Conservation (phyloP, 35 echinoderm and acorn worm species). For the Amphiura filiformis region DNA sequence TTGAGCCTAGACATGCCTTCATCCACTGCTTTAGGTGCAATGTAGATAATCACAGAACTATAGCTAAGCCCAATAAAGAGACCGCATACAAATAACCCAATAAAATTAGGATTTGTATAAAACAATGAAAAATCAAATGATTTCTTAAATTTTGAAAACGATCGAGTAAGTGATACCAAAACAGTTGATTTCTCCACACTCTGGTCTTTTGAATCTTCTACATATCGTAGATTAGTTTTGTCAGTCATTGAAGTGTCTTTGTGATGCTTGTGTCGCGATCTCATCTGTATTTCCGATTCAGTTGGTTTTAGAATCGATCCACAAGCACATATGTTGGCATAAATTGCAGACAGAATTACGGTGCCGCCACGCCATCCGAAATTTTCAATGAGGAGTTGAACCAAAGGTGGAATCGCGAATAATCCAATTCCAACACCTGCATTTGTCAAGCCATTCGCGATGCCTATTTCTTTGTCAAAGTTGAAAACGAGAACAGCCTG, state of each 20-base stretch:
- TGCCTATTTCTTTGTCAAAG: not conserved
- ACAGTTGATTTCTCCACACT: too few species aligned
- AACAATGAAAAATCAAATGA: not conserved
- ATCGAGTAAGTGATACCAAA: too few species aligned
- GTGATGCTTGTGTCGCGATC: not conserved
- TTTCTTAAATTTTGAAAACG: not conserved
- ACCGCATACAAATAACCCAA: not conserved
- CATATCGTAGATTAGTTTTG: too few species aligned
- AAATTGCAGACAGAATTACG: slow-evolving; percentile 3
- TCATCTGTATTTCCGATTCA: not conserved
- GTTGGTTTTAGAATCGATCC: slow-evolving; percentile 19
- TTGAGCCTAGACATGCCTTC: not conserved
- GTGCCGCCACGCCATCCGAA: slow-evolving; percentile 38
- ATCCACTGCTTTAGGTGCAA: not conserved
- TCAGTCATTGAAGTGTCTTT: not conserved
- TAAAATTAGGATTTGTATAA: not conserved
- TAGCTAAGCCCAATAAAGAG: not conserved
- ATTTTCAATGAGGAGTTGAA: slow-evolving; percentile 7
- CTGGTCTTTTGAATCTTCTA: too few species aligned
- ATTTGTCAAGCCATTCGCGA: slow-evolving; percentile 22
- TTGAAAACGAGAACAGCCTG: not conserved
- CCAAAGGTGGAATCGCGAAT: slow-evolving; percentile 25
- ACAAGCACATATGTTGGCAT: slow-evolving; percentile 1
- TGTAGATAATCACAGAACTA: not conserved
- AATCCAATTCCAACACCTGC: slow-evolving; percentile 35